phyloP scores from a whole-genome alignment of 1,140 invertebrate genomes.

The Phymastichus coffea region DNA sequence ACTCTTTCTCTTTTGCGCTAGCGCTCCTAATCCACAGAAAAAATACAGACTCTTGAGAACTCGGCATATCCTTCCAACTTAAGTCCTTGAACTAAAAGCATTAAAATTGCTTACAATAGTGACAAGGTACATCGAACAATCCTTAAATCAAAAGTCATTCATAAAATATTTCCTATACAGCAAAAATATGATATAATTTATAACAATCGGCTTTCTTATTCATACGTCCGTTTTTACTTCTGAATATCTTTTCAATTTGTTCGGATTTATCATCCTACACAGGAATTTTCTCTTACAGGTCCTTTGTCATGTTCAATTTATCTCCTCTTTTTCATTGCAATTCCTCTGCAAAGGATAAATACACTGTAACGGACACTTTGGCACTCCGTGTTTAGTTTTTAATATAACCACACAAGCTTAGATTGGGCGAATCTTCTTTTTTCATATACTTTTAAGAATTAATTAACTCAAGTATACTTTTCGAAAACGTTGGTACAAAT shows the following conservation, averaged over 20 bases:
- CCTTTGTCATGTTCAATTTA: neutral
- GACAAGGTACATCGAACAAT: no score
- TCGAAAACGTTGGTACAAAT: conserved; percentile 31
- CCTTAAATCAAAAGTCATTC: no score
- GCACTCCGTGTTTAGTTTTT: conserved; percentile 8
- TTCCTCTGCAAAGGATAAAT: no score
- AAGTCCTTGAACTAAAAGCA: no score
- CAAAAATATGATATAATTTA: neutral
- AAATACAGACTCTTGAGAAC: no score
- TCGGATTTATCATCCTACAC: neutral
- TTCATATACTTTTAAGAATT: neutral
- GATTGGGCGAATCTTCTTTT: neutral
- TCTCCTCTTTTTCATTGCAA: neutral
- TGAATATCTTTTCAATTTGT: neutral
- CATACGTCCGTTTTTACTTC: neutral
- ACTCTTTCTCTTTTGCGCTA: no score
- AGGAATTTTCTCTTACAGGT: neutral
- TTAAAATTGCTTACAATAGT: no score
- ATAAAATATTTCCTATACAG: neutral
- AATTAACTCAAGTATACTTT: conserved; percentile 32
- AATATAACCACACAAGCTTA: conserved; percentile 4
- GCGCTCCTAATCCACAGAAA: no score
- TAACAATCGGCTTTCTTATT: neutral
- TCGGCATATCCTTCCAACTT: no score
- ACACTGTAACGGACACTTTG: conserved; percentile 15